A percentile compares a stretch with the other conserved stretches of the same genome.
Conservation (phyloP, 2,113 vertebrate species). For the Nothobranchius furzeri region DNA sequence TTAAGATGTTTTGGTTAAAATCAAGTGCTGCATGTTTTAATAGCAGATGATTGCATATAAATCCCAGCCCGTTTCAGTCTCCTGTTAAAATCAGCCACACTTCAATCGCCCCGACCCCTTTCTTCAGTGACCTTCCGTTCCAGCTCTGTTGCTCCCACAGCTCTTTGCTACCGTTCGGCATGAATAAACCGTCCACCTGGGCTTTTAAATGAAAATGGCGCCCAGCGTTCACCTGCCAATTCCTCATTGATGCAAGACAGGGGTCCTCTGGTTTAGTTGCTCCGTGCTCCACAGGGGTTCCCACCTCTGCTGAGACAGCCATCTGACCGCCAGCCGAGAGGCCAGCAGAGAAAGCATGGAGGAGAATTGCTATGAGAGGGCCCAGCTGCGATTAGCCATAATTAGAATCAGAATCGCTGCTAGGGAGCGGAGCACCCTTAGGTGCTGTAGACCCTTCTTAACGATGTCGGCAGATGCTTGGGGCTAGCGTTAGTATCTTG, state of each 20-base stretch:
- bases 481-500: conserved; percentile 39
- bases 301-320: conserved; percentile 49
- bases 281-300: conserved; percentile 48
- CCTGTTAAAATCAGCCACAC: conserved; percentile 5
- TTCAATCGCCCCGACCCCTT: not conserved
- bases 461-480: conserved; percentile 47
- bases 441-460: conserved; percentile 43
- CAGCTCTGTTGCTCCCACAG: not conserved
- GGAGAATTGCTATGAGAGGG: conserved; percentile 42
- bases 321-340: conserved; percentile 51
- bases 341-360: conserved; percentile 25
- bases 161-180: conserved; percentile 37
- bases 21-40: too few species aligned
- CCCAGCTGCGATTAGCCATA: conserved; percentile 59
- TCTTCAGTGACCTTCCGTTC: conserved; percentile 3
- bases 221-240: conserved; percentile 18
- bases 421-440: conserved; percentile 34
- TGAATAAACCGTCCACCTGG: conserved; percentile 25
- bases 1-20: not conserved
- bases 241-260: conserved; percentile 64
- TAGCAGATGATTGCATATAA: too few species aligned
- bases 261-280: conserved; percentile 45
- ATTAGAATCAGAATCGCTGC: conserved; percentile 66
- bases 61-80: conserved; percentile 3
- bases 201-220: conserved; percentile 75